Evolutionary conservation across 2,888 invertebrate species (phyloP), one percentile per base, ranked within the genome.

Genomic region (Cheilosia impressa): DNA sequence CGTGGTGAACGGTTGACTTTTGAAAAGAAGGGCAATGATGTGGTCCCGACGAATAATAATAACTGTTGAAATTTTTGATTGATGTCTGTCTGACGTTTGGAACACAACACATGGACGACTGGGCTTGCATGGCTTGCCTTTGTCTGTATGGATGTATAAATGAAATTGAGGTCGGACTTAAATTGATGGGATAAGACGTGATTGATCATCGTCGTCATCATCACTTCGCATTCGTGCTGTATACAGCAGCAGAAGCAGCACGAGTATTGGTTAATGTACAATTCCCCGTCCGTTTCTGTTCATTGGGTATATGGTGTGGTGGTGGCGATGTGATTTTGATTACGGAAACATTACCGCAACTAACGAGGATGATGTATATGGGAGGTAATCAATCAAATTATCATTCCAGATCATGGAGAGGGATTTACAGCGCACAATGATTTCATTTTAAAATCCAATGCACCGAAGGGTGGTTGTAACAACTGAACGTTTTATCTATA

Each of bases 11-110:
- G 72, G 72, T 72, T 78, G 66, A 68, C 78, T 77, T 72, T 83
- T 15, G 41, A 62, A 50, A 68, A 77, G 71, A 66, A 78, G 72
- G 77, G 77, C 81, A 77, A 76, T 71, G 41, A 57, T 71, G 77
- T 60, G 52, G 53, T 73, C 38, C 57, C 72, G 38, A 62, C 73
- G 79, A 78, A 78, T 73, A 73, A 78, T 73, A 83, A 84, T 84
- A 84, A 80, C 69, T 84, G 79, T 84, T 84, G 84, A 84, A 84
- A 75, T 84, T 80, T 84, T 84, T 84, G 84, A 84, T 84, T 84
- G 80, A 84, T 84, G 80, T 50, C 71, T 75, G 84, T 80, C 84
- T 79, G 80, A 52, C 75, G 65, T 50, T 76, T 76, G 69, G 58
- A 47, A 38, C 60, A 79, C 60, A 79, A 60, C 79, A 80, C 79